Evolutionary conservation across 2,888 invertebrate species (phyloP), one percentile per base, ranked within the genome.

Genomic region (Oscheius sp.): DNA sequence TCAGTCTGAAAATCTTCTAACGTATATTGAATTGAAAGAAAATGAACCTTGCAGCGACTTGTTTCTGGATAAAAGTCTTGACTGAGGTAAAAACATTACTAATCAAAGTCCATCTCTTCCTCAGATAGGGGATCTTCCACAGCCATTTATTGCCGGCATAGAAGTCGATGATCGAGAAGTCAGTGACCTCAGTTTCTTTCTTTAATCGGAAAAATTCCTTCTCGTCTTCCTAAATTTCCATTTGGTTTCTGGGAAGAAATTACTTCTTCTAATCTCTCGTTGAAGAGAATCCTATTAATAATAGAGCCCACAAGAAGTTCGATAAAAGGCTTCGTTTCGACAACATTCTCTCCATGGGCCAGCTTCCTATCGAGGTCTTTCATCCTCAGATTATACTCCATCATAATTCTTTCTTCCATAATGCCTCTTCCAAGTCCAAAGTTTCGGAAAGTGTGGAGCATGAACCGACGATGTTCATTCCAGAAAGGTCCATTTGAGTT

Each of bases 401-500:
- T 68, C 70, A 78, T 75, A 27, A 78, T 78, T 17, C 66, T 57
- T n/a, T 69, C 70, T 63, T 78, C 77, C 58, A 78, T 78, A n/a
- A 78, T 66, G 58, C 67, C 75, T 27, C 72, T 50, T 10, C 78
- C 75, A 15, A 78, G 25, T 0, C 78, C 78, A 17, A 78, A 78
- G 48, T 78, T 75, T n/a, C 75, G 37, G 48, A 78, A 33, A 10
- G 78, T 78, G 15, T 52, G 65, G 29, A 78, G 57, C 0, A 74
- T 69, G 52, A 78, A 78, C 39, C 75, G 70, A 10, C 77, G 61
- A 15, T 76, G 76, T 25, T 72, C 65, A 34, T 46, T 48, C 70
- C 73, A 76, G 10, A 65, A 53, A 3, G 65, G 57, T 0, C 76
- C 76, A 55, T 72, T 73, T 3, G 74, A 70, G 0, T 25, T 50